These are phyloP conservation scores for Apis florea DNA, from an alignment of 1,140 invertebrate species.

Conservation along the genomic window DNA sequence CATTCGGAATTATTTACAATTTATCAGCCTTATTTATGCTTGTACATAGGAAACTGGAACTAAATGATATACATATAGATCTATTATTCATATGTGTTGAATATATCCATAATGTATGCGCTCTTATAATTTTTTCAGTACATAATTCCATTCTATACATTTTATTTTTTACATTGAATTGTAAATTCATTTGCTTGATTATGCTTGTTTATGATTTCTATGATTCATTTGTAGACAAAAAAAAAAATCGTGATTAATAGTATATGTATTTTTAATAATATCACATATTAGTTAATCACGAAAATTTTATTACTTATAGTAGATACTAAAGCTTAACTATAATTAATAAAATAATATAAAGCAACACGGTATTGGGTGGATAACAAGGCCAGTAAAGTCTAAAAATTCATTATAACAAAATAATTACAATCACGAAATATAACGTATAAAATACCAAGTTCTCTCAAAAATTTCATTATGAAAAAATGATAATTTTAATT, in stretches of 20 bases:
- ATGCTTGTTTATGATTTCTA: slow-evolving; percentile 23
- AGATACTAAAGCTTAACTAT: slow-evolving; percentile 48
- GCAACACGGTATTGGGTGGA: slow-evolving; percentile 60
- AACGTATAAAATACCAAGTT: background rate
- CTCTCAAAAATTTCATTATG: too few species aligned
- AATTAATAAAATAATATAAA: slow-evolving; percentile 41
- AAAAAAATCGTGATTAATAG: background rate
- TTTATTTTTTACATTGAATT: slow-evolving; percentile 23
- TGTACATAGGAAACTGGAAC: slow-evolving; percentile 51
- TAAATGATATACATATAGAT: slow-evolving; percentile 47
- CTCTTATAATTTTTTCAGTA: background rate
- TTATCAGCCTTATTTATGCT: slow-evolving; percentile 55
- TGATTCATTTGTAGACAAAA: slow-evolving; percentile 13
- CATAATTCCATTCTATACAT: slow-evolving; percentile 19
- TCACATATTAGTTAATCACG: slow-evolving; percentile 14
- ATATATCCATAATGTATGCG: slow-evolving; percentile 36
- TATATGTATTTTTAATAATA: slow-evolving; percentile 2
- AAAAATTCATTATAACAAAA: slow-evolving; percentile 33
- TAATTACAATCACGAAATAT: slow-evolving; percentile 18
- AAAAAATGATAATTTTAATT: background rate
- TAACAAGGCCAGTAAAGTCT: slow-evolving; percentile 51
- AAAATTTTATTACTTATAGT: slow-evolving; percentile 18
- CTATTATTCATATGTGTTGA: slow-evolving; percentile 35
- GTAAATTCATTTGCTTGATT: slow-evolving; percentile 31
- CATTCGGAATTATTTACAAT: slow-evolving; percentile 54